phyloP scores from a whole-genome alignment of 2,888 invertebrate genomes.

The Cremastinae sp. region DNA sequence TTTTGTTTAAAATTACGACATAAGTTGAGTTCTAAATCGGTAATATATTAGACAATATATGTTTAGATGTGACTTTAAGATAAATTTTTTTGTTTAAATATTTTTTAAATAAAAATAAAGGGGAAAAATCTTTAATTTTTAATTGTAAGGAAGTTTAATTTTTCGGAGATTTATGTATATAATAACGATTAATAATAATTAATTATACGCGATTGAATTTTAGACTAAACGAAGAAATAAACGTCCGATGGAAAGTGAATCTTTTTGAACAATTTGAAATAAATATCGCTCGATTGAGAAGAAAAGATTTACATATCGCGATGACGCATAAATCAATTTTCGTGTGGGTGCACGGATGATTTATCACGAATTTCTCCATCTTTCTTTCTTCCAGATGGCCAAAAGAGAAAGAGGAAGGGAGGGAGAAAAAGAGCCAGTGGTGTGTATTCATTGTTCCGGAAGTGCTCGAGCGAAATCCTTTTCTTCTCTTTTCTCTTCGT shows the following conservation, averaged over 20 bases:
- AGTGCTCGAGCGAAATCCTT: constrained; percentile 20
- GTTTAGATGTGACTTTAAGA: too few species aligned
- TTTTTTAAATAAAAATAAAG: too few species aligned
- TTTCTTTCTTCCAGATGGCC: background rate
- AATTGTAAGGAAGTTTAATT: too few species aligned
- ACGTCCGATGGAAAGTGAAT: background rate
- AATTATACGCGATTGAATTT: background rate
- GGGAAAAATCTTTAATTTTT: too few species aligned
- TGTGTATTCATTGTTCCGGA: constrained; percentile 32
- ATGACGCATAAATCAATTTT: constrained; percentile 23
- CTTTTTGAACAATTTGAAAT: constrained; percentile 2
- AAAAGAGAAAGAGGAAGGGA: constrained; percentile 5
- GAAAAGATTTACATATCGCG: constrained; percentile 16
- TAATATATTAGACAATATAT: too few species aligned
- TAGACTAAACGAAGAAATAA: background rate
- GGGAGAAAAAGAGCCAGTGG: background rate
- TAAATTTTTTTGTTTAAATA: too few species aligned
- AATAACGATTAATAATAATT: background rate
- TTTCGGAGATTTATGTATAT: too few species aligned
- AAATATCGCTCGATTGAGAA: background rate
- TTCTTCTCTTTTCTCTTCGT: background rate
- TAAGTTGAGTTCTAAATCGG: too few species aligned
- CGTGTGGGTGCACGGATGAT: constrained; percentile 25
- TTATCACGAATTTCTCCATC: constrained; percentile 24
- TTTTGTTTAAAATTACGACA: too few species aligned